Conservation (phyloP, 2,888 invertebrate genomes). For the Aphelenchoides bicaudatus region DNA sequence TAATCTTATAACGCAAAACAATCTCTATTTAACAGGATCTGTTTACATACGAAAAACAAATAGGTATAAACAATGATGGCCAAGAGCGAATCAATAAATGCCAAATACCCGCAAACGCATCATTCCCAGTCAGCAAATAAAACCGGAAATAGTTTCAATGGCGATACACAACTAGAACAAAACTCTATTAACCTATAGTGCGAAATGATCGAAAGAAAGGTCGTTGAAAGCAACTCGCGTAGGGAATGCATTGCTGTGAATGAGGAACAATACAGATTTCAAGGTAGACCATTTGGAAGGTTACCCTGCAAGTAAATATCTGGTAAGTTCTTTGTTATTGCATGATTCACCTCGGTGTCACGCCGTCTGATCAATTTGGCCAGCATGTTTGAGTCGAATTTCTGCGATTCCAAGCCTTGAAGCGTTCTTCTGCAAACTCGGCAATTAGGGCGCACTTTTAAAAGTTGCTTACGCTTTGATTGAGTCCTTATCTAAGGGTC, state of each 20-base stretch:
- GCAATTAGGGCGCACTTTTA: neutral
- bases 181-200: neutral
- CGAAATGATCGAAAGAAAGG: no score
- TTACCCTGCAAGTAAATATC: no score
- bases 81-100: neutral
- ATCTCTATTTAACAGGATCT: no score
- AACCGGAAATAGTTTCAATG: neutral
- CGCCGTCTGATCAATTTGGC: conserved; percentile 5
- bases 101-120: no score
- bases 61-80: no score
- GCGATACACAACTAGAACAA: neutral
- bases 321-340: no score
- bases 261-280: neutral
- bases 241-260: neutral
- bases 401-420: conserved; percentile 8
- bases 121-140: no score
- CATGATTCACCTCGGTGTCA: no score
- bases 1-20: no score
- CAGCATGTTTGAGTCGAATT: conserved; percentile 14
- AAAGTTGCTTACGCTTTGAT: conserved; percentile 10
- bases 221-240: no score
- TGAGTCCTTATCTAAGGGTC: conserved; percentile 10
- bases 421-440: conserved; percentile 1
- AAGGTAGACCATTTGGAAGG: conserved; percentile 16
- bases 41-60: no score